These are phyloP conservation scores for Sebastes oblongus DNA, from an alignment of 2,797 vertebrate species.

Conservation along the genomic window DNA sequence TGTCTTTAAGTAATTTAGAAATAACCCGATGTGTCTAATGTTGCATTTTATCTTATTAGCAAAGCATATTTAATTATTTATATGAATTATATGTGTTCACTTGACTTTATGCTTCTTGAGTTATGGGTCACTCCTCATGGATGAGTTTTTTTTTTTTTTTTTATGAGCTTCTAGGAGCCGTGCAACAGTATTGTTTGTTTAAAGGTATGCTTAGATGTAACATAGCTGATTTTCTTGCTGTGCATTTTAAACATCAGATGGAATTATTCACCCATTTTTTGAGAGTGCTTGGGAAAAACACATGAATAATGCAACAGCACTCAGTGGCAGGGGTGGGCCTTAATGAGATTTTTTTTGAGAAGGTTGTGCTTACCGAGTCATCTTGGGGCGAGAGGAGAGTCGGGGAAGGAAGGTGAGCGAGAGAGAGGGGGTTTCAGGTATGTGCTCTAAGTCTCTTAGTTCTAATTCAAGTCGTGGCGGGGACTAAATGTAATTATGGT, in stretches of 20 bases:
- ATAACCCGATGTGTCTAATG: background rate
- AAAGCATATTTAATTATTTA: slow-evolving; percentile 9
- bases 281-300: slow-evolving; percentile 58
- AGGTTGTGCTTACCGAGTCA: slow-evolving; percentile 67
- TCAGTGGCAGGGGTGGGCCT: slow-evolving; percentile 59
- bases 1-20: slow-evolving; percentile 24
- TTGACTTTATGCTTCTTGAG: background rate
- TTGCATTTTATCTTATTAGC: slow-evolving; percentile 15
- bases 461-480: slow-evolving; percentile 38
- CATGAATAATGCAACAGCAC: slow-evolving; percentile 77
- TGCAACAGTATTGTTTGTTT: slow-evolving; percentile 16
- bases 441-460: slow-evolving; percentile 33
- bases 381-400: slow-evolving; percentile 35
- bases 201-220: slow-evolving; percentile 31
- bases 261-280: slow-evolving; percentile 69
- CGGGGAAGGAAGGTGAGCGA: slow-evolving; percentile 15
- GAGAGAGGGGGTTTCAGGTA: slow-evolving; percentile 32
- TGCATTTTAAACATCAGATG: slow-evolving; percentile 69
- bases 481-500: slow-evolving; percentile 52
- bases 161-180: background rate
- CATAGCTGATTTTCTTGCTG: slow-evolving; percentile 45
- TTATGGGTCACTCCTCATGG: background rate
- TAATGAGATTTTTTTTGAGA: slow-evolving; percentile 73
- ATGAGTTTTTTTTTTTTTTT: background rate
- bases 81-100: background rate